A percentile compares a stretch with the other conserved stretches of the same genome.
These are phyloP conservation scores for Meloe dianella DNA, from an alignment of 2,888 invertebrate species.

Conservation along the genomic window DNA sequence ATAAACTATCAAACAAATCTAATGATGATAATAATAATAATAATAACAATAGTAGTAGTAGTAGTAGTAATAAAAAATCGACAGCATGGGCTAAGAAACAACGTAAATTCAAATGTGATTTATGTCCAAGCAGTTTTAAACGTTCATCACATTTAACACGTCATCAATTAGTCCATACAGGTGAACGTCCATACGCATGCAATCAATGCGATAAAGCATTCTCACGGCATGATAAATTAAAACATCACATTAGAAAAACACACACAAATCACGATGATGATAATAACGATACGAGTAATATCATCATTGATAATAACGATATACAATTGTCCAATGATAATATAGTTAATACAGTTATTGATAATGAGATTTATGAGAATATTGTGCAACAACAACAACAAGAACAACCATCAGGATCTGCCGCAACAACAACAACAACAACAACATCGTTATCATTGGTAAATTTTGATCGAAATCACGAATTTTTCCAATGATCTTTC, in stretches of 20 bases:
- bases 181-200: constrained; percentile 73
- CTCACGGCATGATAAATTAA: constrained; percentile 74
- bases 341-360: background rate
- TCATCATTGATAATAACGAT: background rate
- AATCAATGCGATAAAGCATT: constrained; percentile 73
- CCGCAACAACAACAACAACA: background rate
- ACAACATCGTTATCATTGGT: background rate
- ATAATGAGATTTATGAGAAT: background rate
- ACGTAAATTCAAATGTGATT: constrained; percentile 51
- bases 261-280: constrained; percentile 59
- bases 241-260: constrained; percentile 70
- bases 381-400: too few relatives aligned
- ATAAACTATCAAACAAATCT: background rate
- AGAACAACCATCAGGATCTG: background rate
- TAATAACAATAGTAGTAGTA: too few relatives aligned
- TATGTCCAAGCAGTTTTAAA: constrained; percentile 65
- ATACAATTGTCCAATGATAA: background rate
- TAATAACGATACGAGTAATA: background rate
- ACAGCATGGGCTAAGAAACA: constrained; percentile 49
- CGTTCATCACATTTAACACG: constrained; percentile 73
- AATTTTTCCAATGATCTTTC: background rate
- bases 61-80: background rate
- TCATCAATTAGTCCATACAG: constrained; percentile 74
- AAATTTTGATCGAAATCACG: background rate
- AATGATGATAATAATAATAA: background rate